Evolutionary conservation across 2,888 invertebrate species (phyloP).

Genomic region (Dicycla oo): DNA sequence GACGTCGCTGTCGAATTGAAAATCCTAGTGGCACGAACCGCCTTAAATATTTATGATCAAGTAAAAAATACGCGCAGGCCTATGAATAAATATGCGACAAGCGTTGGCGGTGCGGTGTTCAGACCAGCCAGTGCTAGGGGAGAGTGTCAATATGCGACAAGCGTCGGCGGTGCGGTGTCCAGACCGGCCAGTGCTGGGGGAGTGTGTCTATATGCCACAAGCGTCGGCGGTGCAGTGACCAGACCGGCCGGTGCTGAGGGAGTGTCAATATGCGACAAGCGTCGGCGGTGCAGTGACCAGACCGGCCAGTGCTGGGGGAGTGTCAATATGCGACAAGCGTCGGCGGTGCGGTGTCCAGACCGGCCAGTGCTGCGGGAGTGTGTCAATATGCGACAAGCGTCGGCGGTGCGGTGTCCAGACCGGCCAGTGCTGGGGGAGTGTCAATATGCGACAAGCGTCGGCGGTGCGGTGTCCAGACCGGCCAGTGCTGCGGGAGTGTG

Average conservation of each 20-base stretch:
- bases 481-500: slow-evolving; percentile 48
- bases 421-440: slow-evolving; percentile 44
- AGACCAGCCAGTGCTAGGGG: slow-evolving; percentile 37
- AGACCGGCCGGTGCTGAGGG: slow-evolving; percentile 37
- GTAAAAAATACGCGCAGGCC: slow-evolving; percentile 82
- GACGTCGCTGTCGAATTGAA: slow-evolving; percentile 86
- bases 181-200: slow-evolving; percentile 37
- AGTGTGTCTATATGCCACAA: slow-evolving; percentile 71
- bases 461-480: slow-evolving; percentile 44
- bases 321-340: slow-evolving; percentile 73
- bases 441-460: slow-evolving; percentile 73
- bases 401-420: slow-evolving; percentile 46
- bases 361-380: slow-evolving; percentile 47
- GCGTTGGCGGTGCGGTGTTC: slow-evolving; percentile 53
- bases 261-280: slow-evolving; percentile 73
- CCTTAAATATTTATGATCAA: slow-evolving; percentile 87
- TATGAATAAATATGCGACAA: slow-evolving; percentile 83
- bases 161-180: slow-evolving; percentile 53
- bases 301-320: slow-evolving; percentile 43
- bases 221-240: slow-evolving; percentile 53
- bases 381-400: slow-evolving; percentile 73
- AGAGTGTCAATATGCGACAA: slow-evolving; percentile 67
- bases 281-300: slow-evolving; percentile 49
- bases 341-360: slow-evolving; percentile 46
- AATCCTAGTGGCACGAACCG: slow-evolving; percentile 82